Conservation (phyloP, 2,113 vertebrate species). For the Uropsilus gracilis region DNA sequence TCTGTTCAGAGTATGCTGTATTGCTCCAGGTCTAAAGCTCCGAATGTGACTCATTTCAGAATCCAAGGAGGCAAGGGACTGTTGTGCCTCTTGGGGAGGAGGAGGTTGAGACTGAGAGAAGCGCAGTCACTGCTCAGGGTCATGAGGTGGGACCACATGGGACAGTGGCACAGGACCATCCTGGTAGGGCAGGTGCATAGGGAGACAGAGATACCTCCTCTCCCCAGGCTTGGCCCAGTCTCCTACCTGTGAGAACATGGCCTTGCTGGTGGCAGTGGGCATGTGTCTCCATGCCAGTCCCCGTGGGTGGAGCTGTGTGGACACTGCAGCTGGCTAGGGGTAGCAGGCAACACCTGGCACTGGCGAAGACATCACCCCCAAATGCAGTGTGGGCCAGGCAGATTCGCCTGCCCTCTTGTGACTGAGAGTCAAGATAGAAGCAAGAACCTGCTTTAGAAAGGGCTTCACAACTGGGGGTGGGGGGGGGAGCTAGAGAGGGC, state of each 20-base stretch:
- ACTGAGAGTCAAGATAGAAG: conserved; percentile 74
- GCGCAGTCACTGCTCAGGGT: neutral
- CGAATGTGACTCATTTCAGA: neutral
- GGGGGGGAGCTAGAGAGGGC: neutral
- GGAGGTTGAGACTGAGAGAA: neutral
- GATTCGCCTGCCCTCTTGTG: conserved; percentile 77
- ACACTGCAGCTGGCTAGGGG: conserved; percentile 83
- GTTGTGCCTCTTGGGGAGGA: neutral
- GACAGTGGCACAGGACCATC: no score
- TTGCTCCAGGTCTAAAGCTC: no score
- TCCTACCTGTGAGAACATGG: conserved; percentile 89
- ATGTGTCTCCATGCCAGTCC: neutral
- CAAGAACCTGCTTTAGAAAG: neutral
- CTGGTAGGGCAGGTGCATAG: fast-evolving
- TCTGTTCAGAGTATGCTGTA: no score
- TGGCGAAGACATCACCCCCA: conserved; percentile 85
- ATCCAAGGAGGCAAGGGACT: neutral
- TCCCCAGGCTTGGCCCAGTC: neutral
- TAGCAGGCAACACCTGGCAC: conserved; percentile 91
- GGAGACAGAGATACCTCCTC: no score
- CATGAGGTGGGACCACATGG: fast-evolving
- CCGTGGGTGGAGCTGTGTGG: conserved; percentile 16
- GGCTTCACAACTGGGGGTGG: fast-evolving
- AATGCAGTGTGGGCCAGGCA: conserved; percentile 86
- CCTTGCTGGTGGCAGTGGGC: conserved; percentile 79